phyloP scores from a whole-genome alignment of 35 echinoderm and acorn worm species.

The Strongylocentrotus purpuratus region DNA sequence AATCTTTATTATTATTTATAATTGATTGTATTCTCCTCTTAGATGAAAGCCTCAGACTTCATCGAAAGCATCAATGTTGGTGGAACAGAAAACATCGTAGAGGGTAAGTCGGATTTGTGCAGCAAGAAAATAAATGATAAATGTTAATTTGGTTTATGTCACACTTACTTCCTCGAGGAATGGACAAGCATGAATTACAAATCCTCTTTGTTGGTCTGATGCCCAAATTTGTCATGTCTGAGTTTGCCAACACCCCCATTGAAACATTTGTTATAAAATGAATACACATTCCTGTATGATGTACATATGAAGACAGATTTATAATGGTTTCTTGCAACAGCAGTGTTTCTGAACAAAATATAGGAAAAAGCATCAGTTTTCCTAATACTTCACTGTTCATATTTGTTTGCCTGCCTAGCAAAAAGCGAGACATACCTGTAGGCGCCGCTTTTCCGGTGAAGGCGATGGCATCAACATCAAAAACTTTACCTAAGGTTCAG shows the following conservation, averaged over 20 bases:
- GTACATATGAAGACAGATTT: not conserved
- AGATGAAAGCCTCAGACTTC: slow-evolving; percentile 73
- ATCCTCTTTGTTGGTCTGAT: not conserved
- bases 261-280: not conserved
- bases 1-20: no score
- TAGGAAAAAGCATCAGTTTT: not conserved
- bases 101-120: slow-evolving; percentile 58
- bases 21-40: not conserved
- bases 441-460: no score
- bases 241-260: not conserved
- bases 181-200: not conserved
- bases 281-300: no score
- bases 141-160: no score
- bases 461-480: no score
- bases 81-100: slow-evolving; percentile 85
- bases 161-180: not conserved
- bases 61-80: slow-evolving; percentile 93
- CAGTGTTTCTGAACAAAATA: not conserved
- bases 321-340: not conserved
- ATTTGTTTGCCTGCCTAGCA: no score
- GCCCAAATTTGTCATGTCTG: not conserved
- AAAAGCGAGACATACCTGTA: no score
- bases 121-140: no score
- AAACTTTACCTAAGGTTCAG: no score
- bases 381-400: not conserved